Evolutionary conservation across 2,888 invertebrate genomes (phyloP).

Genomic region (Spialia ferax): DNA sequence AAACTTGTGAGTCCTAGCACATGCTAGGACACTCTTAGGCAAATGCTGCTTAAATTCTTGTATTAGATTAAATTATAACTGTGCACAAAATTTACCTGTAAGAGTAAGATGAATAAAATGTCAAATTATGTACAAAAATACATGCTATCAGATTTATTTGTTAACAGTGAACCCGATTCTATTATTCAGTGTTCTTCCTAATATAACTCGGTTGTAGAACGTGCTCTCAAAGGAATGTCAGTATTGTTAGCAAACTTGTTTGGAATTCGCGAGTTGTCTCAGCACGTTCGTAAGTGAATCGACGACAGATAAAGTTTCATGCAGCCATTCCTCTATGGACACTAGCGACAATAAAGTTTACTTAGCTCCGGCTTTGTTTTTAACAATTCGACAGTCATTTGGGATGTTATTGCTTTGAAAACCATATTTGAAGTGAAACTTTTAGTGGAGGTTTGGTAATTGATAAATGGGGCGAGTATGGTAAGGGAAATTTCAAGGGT

Average conservation of each 20-base stretch:
- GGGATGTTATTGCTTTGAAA: background rate
- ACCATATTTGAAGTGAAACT: background rate
- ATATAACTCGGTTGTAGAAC: background rate
- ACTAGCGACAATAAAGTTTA: conserved; percentile 4
- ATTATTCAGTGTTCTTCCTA: conserved; percentile 5
- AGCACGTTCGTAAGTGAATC: conserved; percentile 21
- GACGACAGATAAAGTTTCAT: conserved; percentile 25
- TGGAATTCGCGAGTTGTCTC: conserved; percentile 12
- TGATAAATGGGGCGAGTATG: too few relatives aligned
- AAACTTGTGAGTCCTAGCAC: too few relatives aligned
- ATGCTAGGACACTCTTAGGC: too few relatives aligned
- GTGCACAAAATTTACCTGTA: too few relatives aligned
- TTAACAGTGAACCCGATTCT: background rate
- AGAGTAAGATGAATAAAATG: too few relatives aligned
- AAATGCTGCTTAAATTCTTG: too few relatives aligned
- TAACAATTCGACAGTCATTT: background rate
- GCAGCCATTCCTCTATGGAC: conserved; percentile 18
- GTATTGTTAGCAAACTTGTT: conserved; percentile 18
- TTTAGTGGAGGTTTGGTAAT: background rate
- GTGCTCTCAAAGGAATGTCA: background rate
- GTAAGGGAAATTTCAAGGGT: too few relatives aligned
- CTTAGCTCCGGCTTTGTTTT: background rate
- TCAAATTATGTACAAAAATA: too few relatives aligned
- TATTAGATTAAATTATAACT: too few relatives aligned
- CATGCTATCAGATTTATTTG: too few relatives aligned